Evolutionary conservation across 2,113 vertebrate genomes (phyloP), one percentile per base, ranked within the genome.

Genomic region (Orycteropus afer): DNA sequence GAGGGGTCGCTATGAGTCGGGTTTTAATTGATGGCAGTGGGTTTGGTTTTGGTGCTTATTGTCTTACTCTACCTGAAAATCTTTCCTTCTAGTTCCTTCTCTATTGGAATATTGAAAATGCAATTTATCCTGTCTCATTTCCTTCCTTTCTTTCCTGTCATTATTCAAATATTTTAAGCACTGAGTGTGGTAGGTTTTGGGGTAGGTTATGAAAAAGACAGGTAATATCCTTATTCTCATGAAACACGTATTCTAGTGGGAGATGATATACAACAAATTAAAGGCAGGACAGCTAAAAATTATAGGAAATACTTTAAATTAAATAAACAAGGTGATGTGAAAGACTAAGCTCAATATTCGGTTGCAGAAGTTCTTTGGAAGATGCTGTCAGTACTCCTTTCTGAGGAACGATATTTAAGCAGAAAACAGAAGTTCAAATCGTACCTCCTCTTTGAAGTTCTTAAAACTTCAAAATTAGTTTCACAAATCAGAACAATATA

Each of bases 151-250:
- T 17, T 79, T 37, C 5, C 13, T 40, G 13, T 82, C 42, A 69
- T 77, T 90, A 15, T 77, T 93, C 73, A 89, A 85, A 40, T 86
- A 89, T 74, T 84, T 86, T 80, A 65, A 89, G 37, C 47, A 85
- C 55, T 73, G 18, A 55, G 0, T 57, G 11, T 49, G 55, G 5
- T 32, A 80, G 63, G 55, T 32, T 73, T 45, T 85, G 78, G 42
- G 7, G 20, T n/a, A 45, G 55, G 5, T 53, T 29, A 61, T 71
- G 29, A n/a, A 86, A 45, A 63, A 47, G 32, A 79, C 3, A 65
- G 32, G 42, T 51, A 22, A 14, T 29, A 74, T 42, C 9, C n/a
- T 87, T 83, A 78, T 63, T 25, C 53, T 85, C 22, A 47, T 40
- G 34, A 65, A 79, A 83, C 8, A 63, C 37, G 61, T 3, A 49